A percentile compares a stretch with the other conserved stretches of the same genome.
phyloP scores from a whole-genome alignment of 2,113 vertebrate species.

The Jaculus jaculus region DNA sequence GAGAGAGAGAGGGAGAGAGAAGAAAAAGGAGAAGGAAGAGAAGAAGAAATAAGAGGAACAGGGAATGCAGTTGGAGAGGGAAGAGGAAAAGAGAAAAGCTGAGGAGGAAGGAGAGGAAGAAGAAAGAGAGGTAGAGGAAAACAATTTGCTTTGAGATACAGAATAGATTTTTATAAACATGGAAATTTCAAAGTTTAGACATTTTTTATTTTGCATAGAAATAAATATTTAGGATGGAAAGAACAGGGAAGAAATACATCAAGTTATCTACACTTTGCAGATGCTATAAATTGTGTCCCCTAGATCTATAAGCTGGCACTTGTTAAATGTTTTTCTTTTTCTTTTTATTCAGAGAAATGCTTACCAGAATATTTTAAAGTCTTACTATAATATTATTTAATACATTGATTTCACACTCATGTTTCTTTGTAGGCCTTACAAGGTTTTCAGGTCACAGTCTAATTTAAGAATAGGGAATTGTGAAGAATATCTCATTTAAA shows the following conservation, averaged over 20 bases:
- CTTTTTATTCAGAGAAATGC: neutral
- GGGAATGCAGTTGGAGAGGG: neutral
- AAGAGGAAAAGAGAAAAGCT: too few relatives aligned
- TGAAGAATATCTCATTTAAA: constrained; percentile 71
- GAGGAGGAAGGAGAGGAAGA: neutral
- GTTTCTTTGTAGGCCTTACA: constrained; percentile 26
- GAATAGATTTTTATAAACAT: neutral
- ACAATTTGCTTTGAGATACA: neutral
- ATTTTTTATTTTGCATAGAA: neutral
- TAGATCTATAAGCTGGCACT: neutral
- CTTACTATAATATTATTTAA: constrained; percentile 59
- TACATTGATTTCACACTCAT: constrained; percentile 40
- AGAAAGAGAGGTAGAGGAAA: neutral
- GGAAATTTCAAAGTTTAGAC: neutral
- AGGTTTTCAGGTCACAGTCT: constrained; percentile 61
- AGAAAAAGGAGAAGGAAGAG: neutral
- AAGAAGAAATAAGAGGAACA: neutral
- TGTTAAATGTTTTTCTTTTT: neutral
- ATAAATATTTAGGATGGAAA: neutral
- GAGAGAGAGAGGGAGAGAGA: neutral
- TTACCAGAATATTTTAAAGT: constrained; percentile 14
- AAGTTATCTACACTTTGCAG: neutral
- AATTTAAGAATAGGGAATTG: constrained; percentile 65
- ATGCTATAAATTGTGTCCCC: neutral
- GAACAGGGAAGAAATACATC: neutral